Percentiles rank a stretch among this genome's conserved stretches.
These are phyloP conservation scores for Phyllopteryx taeniolatus DNA, from an alignment of 2,113 vertebrate species.

Conservation along the genomic window DNA sequence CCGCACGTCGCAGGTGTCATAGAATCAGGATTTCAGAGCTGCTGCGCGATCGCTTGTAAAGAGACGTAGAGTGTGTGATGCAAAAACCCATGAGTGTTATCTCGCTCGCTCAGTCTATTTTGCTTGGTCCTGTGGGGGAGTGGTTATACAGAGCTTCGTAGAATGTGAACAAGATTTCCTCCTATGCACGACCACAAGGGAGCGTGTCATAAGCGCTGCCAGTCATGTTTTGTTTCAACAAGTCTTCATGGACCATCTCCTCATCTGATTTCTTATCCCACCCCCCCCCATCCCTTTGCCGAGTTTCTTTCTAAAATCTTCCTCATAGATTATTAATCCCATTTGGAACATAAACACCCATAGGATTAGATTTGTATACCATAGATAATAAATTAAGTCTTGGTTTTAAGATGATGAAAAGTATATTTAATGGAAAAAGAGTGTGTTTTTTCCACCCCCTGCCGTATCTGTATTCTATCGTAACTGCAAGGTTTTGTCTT, in stretches of 20 bases:
- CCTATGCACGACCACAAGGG: slow-evolving; percentile 4
- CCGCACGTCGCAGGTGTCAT: not conserved
- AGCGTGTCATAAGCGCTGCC: slow-evolving; percentile 22
- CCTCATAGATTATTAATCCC: slow-evolving; percentile 1
- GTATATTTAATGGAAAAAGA: not conserved
- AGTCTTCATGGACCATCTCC: not conserved
- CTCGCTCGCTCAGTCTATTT: not conserved
- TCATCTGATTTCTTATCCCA: slow-evolving; percentile 18
- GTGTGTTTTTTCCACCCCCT: not conserved
- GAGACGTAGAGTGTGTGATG: not conserved
- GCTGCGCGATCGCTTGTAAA: not conserved
- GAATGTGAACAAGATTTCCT: slow-evolving; percentile 2
- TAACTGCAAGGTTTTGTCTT: not conserved
- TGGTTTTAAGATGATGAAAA: not conserved
- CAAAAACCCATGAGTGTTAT: not conserved
- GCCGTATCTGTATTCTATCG: not conserved
- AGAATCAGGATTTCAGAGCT: not conserved
- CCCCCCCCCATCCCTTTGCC: slow-evolving; percentile 5
- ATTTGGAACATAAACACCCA: not conserved
- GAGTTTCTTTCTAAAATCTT: slow-evolving; percentile 20
- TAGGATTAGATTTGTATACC: not conserved
- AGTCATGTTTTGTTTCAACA: slow-evolving; percentile 10
- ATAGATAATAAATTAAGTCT: not conserved
- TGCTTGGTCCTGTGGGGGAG: not conserved
- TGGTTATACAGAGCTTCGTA: not conserved